Base-by-base conservation (phyloP, 2,113 vertebrate species). In the Hippocampus zosterae region DNA sequence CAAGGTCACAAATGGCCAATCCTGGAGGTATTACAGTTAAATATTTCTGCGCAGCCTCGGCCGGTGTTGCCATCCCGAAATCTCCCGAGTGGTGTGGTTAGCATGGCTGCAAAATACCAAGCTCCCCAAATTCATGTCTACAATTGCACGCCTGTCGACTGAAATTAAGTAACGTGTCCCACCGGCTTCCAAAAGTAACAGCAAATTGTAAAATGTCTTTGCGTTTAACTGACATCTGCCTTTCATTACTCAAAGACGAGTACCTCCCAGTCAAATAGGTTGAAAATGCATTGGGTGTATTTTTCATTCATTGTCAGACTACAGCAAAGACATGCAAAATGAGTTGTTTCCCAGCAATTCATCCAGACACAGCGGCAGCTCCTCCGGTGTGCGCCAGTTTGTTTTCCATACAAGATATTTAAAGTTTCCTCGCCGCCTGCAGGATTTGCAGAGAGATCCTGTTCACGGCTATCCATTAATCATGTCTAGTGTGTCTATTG, bases 381-480 rank as follows among this genome's bases (percentile, higher is more conserved):
- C 69, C 25, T 46, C 69, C 42, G n/a, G 33, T 72, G 71, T 64
- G 8, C 67, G 42, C 46, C 16, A 61, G 25, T 25, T 50, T 23
- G 41, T 75, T 37, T 77, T 66, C 69, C 55, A 42, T 62, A 46
- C 67, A 9, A 50, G 71, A 70, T 67, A 69, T 85, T 78, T 70
- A 73, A 82, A 82, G 81, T 80, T 80, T 46, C 59, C 21, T 0
- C 10, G 56, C 67, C 41, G 66, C 72, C 77, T 81, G 70, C 52
- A 65, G 62, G 74, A 66, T 55, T 66, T 71, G 65, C 75, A 23
- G 29, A 55, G 68, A 71, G 56, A 65, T 60, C 73, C 46, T 33
- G 64, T 70, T 68, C 41, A 40, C 62, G 69, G 78, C 65, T 19
- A 72, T 78, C 69, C 85, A 90, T 88, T 72, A 74, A 87, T 91